phyloP scores from a whole-genome alignment of 2,113 vertebrate species.

The Eubucco bourcierii region DNA sequence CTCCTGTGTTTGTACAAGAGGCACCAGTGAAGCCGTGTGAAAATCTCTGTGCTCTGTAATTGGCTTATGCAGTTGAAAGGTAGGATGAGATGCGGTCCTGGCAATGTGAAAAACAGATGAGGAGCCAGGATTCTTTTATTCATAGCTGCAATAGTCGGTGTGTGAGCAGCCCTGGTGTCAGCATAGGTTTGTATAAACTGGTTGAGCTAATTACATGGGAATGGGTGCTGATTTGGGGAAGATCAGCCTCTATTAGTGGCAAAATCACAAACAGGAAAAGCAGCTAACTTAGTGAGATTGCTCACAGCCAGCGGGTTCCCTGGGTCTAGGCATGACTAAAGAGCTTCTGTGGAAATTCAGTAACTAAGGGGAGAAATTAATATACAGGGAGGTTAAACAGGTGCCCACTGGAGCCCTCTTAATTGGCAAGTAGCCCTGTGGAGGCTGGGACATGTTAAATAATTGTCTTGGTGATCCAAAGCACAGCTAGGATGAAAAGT shows the following conservation, averaged over 20 bases:
- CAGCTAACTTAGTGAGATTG: background rate
- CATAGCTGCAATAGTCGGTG: background rate
- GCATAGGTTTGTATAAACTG: background rate
- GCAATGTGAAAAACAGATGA: background rate
- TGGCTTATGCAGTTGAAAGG: background rate
- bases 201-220: background rate
- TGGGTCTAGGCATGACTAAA: background rate
- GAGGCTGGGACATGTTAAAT: conserved; percentile 1
- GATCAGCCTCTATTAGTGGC: background rate
- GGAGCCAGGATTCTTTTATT: background rate
- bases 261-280: conserved; percentile 20
- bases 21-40: background rate
- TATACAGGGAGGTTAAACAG: conserved; percentile 12
- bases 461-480: background rate
- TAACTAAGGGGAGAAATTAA: background rate
- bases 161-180: conserved; percentile 15
- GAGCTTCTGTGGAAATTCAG: conserved; percentile 21
- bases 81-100: background rate
- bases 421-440: background rate
- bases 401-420: background rate
- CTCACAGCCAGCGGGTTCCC: conserved; percentile 3
- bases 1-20: background rate
- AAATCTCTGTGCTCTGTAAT: background rate
- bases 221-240: background rate
- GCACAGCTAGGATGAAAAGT: conserved; percentile 6